These are phyloP conservation scores for Gracilinanus agilis DNA, from an alignment of 2,113 vertebrate species.

Conservation along the genomic window DNA sequence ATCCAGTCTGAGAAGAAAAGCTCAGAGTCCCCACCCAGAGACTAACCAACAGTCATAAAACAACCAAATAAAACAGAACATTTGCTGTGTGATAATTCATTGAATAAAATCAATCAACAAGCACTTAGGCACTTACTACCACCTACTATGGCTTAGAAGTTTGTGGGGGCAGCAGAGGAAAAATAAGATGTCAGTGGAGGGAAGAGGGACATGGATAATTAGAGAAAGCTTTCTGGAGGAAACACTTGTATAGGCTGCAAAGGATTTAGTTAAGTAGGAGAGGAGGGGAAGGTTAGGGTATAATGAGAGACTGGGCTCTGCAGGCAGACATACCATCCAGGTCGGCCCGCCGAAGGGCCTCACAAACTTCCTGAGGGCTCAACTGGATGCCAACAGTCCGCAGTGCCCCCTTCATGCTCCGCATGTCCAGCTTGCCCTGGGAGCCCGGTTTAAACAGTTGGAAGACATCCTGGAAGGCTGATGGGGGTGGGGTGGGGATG, in stretches of 20 bases:
- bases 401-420: constrained; percentile 42
- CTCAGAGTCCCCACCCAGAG: background rate
- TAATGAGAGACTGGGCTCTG: background rate
- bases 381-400: constrained; percentile 36
- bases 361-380: constrained; percentile 44
- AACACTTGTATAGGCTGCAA: background rate
- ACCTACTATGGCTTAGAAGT: background rate
- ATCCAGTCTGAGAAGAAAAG: background rate
- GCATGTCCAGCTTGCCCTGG: constrained; percentile 29
- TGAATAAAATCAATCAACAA: background rate
- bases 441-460: constrained; percentile 62
- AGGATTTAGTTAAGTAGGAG: constrained; percentile 5
- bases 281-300: background rate
- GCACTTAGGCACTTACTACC: background rate
- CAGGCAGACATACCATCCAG: constrained; percentile 51
- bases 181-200: no score
- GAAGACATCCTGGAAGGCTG: constrained; percentile 72
- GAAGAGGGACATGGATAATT: background rate
- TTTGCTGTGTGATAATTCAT: background rate
- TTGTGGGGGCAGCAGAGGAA: background rate
- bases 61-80: background rate
- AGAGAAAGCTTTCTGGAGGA: constrained; percentile 21
- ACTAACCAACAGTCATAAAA: background rate
- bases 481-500: background rate
- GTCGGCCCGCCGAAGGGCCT: constrained; percentile 60